Evolutionary conservation across 30 jellyfish, hydroid and myxozoan genomes (phyloP), one percentile per base, ranked within the genome.

Genomic region (Hydractinia echinata): DNA sequence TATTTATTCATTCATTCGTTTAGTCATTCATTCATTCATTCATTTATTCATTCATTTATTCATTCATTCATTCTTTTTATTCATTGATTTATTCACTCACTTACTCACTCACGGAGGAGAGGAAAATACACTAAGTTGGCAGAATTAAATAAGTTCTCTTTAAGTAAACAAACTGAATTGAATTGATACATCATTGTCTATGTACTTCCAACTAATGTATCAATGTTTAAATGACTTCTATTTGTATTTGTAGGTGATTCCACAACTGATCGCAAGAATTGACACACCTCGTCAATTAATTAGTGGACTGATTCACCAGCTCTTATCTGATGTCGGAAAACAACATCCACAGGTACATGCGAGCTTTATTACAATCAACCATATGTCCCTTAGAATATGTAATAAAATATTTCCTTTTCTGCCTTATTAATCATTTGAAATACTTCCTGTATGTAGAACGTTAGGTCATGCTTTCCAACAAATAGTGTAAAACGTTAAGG

Each of bases 251-350:
- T 54, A 95, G 97, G 99, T 95, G 51, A 95, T 95, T 14, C 99
- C 99, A 7, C 99, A 95, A 55, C 76, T 95, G 79, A 95, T 95
- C 6, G 99, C 99, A 8, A 92, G 99, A 8, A 89, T 95, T 16
- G 97, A 95, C 73, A 89, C 97, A 13, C 99, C 99, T 11, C 86
- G 97, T 10, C 97, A 85, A 55, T 68, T 85, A 4, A 96, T 95
- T 20, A 86, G 96, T 50, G 55, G 95, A 20, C 89, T 95, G 10
- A 95, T 95, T 61, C 95, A 87, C 66, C 95, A 89, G 88, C 91
- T 95, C 4, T 72, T 95, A 54, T 82, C 97, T 15, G 97, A 95
- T 66, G 93, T 95, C 60, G 99, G 99, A 58, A 89, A 89, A 81
- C 96, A 85, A 10, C 99, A 89, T 70, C 99, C 99, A 13, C 99